Base-by-base conservation (phyloP, 2,888 invertebrate genomes). In the Orthosia incerta region DNA sequence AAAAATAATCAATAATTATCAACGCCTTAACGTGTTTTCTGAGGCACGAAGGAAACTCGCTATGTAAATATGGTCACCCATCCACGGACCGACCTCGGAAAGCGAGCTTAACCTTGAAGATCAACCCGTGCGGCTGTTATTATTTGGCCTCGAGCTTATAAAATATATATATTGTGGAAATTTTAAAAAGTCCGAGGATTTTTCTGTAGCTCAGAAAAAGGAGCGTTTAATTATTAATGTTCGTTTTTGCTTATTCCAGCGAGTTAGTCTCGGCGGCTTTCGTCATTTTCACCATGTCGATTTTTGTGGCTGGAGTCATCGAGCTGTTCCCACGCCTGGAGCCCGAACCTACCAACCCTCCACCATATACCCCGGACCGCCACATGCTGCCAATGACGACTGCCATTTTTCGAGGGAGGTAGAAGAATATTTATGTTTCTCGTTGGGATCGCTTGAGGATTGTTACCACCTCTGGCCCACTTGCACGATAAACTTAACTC, bases 321-420 rank as follows among this genome's bases (percentile, higher is more conserved):
- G 79, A 77, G 23, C 45, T 77, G 53, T 79, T 79, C 45, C 79
- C 77, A 12, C 74, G 67, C 5, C 0, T 79, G 15, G 77, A 79
- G 23, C 67, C 66, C 4, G 39, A 45, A 0, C 73, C 65, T 13
- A 66, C 61, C 2, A 2, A 1, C 0, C 15, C 60, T 1, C 78
- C 75, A 45, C 16, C 0, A 5, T 55, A n/a, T 5, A 59, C 20
- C 0, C 39, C 23, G 23, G 77, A 76, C 51, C 62, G 75, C 18
- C 71, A 77, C 26, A 0, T 56, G 13, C 59, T 26, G 13, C 45
- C 78, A 23, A 23, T 13, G 3, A 7, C n/a, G 7, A 20, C 53
- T 20, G 4, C 45, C 4, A 13, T 16, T 13, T 74, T 15, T 57
- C 45, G 45, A 57, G 48, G 53, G 15, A 59, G 23, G 15, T n/a